Evolutionary conservation across 2,888 invertebrate species (phyloP).

Genomic region (Plutella xylostella): DNA sequence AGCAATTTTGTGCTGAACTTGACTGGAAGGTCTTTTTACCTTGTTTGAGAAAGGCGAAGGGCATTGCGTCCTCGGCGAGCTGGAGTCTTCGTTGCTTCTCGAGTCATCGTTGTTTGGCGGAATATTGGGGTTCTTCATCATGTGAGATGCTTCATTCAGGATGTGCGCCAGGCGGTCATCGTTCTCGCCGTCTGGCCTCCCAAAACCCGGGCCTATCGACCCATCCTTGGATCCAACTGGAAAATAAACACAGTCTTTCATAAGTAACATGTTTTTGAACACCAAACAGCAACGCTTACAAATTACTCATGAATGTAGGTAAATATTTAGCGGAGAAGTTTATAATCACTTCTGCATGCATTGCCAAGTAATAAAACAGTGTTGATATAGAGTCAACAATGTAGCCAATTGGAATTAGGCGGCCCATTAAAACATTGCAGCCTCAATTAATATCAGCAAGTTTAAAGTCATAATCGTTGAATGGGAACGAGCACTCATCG

Average conservation of each 20-base stretch:
- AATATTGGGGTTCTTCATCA: conserved; percentile 78
- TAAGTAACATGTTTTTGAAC: no score
- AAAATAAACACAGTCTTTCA: conserved; percentile 23
- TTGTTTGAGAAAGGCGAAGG: conserved; percentile 84
- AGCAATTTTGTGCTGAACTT: background rate
- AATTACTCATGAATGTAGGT: background rate
- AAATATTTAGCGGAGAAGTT: background rate
- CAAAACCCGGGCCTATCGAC: conserved; percentile 79
- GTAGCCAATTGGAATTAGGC: conserved; percentile 61
- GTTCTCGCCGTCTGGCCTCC: conserved; percentile 79
- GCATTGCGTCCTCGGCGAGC: conserved; percentile 82
- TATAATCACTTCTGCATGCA: conserved; percentile 21
- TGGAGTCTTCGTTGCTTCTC: conserved; percentile 84
- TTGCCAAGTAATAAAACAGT: conserved; percentile 63
- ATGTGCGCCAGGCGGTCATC: conserved; percentile 96
- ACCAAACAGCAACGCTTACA: background rate
- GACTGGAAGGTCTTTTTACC: no score
- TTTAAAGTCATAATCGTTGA: conserved; percentile 54
- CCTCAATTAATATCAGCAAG: conserved; percentile 40
- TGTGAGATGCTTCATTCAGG: conserved; percentile 90
- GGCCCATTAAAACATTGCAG: conserved; percentile 51
- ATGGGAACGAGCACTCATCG: conserved; percentile 58
- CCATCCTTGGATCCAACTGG: conserved; percentile 83
- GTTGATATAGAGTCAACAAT: conserved; percentile 5
- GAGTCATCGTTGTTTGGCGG: conserved; percentile 67